phyloP scores from a whole-genome alignment of 2,113 vertebrate species.

The Coturnix japonica region DNA sequence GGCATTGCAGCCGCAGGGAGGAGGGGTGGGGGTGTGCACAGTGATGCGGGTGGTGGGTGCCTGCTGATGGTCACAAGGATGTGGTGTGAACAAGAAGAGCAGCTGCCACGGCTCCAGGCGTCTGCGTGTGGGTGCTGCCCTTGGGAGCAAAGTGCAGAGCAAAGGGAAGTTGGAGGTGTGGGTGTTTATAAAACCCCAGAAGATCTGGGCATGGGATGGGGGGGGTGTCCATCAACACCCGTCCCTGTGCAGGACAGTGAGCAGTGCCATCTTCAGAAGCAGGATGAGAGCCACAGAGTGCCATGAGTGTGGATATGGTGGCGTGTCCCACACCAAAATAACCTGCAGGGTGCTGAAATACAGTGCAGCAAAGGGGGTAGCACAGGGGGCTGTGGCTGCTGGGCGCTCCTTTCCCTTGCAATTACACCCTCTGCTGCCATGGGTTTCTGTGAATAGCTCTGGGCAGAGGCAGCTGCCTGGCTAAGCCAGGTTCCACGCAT shows the following conservation, averaged over 20 bases:
- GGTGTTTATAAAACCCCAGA: neutral
- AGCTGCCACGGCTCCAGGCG: neutral
- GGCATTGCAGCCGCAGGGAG: fast-evolving
- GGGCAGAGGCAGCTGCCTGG: neutral
- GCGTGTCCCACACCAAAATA: neutral
- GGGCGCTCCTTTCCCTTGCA: neutral
- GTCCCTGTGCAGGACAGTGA: fast-evolving
- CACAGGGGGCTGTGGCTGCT: neutral
- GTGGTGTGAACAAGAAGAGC: neutral
- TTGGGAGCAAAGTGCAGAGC: neutral
- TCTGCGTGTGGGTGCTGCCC: neutral
- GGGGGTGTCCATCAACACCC: fast-evolving
- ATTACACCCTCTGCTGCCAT: slow-evolving; percentile 35
- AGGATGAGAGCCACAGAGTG: neutral
- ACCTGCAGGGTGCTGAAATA: neutral
- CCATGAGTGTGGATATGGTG: fast-evolving
- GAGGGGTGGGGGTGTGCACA: fast-evolving
- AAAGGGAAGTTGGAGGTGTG: fast-evolving
- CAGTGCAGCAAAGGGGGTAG: neutral
- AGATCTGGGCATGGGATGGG: fast-evolving
- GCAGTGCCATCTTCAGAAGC: fast-evolving
- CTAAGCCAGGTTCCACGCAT: neutral
- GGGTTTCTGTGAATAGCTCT: slow-evolving; percentile 48
- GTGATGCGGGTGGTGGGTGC: fast-evolving
- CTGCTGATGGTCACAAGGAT: neutral